phyloP scores from a whole-genome alignment of 1,140 invertebrate species.

The Lucilia cuprina region DNA sequence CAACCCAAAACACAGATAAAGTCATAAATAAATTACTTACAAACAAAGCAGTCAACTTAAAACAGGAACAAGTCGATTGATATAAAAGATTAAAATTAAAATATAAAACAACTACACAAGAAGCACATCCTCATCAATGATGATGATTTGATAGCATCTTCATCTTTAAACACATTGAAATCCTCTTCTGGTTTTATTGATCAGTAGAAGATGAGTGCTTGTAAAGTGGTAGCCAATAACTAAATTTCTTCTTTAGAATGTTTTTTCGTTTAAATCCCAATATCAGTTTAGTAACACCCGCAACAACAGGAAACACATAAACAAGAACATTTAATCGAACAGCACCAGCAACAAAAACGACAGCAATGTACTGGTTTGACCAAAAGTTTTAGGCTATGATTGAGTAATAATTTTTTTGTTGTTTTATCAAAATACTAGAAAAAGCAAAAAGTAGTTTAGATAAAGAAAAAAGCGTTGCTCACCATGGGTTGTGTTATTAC shows the following conservation, averaged over 20 bases:
- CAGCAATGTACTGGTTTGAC: not conserved
- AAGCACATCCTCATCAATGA: constrained; percentile 10
- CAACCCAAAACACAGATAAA: not conserved
- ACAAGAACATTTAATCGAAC: not conserved
- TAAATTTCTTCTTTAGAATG: not conserved
- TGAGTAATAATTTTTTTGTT: constrained; percentile 6
- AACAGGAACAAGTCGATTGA: not conserved
- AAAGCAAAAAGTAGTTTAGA: not conserved
- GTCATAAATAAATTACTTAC: not conserved
- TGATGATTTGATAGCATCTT: not conserved
- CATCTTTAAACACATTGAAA: not conserved
- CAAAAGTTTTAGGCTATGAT: not conserved
- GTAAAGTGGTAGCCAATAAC: not conserved
- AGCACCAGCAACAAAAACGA: not conserved
- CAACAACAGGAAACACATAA: not conserved
- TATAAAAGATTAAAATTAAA: constrained; percentile 8
- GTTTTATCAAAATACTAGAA: not conserved
- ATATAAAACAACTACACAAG: not conserved
- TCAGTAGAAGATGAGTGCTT: not conserved
- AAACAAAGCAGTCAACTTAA: not conserved
- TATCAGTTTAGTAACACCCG: not conserved
- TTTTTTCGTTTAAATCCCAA: not conserved
- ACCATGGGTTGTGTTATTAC: not conserved
- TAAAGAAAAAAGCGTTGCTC: not conserved
- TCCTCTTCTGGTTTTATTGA: not conserved